phyloP scores from a whole-genome alignment of 1,140 invertebrate genomes.

The Caenorhabditis tropicalis region DNA sequence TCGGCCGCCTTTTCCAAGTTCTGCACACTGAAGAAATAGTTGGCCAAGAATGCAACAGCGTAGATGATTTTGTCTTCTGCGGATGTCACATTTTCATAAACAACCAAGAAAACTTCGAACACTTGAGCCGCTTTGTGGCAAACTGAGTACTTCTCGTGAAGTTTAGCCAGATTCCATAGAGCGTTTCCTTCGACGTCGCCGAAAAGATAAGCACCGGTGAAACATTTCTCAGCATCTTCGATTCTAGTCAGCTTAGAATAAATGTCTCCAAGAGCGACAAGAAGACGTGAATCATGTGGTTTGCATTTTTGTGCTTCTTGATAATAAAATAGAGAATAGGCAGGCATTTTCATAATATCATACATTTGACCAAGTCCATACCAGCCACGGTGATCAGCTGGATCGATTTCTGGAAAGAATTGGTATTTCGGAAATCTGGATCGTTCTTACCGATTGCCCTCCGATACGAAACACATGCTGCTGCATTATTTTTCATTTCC shows the following conservation, averaged over 20 bases:
- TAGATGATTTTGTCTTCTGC: constrained; percentile 29
- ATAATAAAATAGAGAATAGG: constrained; percentile 95
- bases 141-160: neutral
- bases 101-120: neutral
- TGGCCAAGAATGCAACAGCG: constrained; percentile 34
- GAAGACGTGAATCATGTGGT: constrained; percentile 94
- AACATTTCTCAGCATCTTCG: constrained; percentile 93
- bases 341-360: constrained; percentile 94
- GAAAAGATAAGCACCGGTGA: constrained; percentile 91
- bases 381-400: constrained; percentile 93
- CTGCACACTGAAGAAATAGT: constrained; percentile 32
- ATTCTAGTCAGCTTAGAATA: constrained; percentile 92
- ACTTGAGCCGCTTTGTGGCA: neutral
- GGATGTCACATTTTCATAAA: constrained; percentile 27
- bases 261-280: constrained; percentile 91
- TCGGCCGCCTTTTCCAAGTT: constrained; percentile 10
- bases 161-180: constrained; percentile 87
- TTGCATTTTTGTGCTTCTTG: constrained; percentile 89
- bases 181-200: constrained; percentile 95
- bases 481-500: constrained; percentile 97
- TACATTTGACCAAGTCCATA: constrained; percentile 97
- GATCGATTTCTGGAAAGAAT: constrained; percentile 81
- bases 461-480: constrained; percentile 95
- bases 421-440: too few species aligned
- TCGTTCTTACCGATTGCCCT: constrained; percentile 80